Conservation (phyloP, 2,113 vertebrate genomes). For the Lota lota region DNA sequence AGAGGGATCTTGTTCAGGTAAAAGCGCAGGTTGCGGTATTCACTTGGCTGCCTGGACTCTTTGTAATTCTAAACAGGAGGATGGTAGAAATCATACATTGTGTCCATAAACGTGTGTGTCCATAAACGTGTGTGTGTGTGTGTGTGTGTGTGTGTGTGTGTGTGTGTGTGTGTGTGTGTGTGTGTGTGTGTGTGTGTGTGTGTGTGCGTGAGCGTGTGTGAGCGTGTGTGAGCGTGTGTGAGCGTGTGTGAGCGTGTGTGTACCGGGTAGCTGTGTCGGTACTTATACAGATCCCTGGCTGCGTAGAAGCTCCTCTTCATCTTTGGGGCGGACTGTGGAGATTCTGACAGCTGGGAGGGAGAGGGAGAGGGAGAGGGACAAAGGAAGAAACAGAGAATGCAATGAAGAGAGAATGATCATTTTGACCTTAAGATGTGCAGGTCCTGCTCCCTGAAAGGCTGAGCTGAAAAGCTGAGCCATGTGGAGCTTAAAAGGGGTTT, state of each 20-base stretch:
- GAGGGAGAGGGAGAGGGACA: constrained; percentile 6
- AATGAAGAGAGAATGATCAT: background rate
- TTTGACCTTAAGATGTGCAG: background rate
- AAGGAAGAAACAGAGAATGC: background rate
- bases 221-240: constrained; percentile 6
- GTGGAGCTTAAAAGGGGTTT: too few relatives aligned
- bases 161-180: constrained; percentile 5
- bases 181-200: constrained; percentile 7
- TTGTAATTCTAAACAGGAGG: constrained; percentile 83
- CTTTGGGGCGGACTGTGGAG: constrained; percentile 78
- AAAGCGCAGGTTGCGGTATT: constrained; percentile 93
- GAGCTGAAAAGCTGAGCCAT: too few relatives aligned
- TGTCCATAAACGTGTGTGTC: background rate
- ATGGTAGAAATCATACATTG: background rate
- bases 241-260: background rate
- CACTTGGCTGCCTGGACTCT: constrained; percentile 85
- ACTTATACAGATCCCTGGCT: constrained; percentile 95
- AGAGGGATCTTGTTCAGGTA: constrained; percentile 98
- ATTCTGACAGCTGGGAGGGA: constrained; percentile 73
- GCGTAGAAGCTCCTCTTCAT: constrained; percentile 98
- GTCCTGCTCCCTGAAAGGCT: background rate
- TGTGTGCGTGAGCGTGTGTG: background rate
- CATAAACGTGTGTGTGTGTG: too few relatives aligned
- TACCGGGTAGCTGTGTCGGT: constrained; percentile 97
- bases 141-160: background rate